Evolutionary conservation across 1,140 invertebrate species (phyloP), one percentile per base, ranked within the genome.

Genomic region (Ceratoteleas bidentatus): DNA sequence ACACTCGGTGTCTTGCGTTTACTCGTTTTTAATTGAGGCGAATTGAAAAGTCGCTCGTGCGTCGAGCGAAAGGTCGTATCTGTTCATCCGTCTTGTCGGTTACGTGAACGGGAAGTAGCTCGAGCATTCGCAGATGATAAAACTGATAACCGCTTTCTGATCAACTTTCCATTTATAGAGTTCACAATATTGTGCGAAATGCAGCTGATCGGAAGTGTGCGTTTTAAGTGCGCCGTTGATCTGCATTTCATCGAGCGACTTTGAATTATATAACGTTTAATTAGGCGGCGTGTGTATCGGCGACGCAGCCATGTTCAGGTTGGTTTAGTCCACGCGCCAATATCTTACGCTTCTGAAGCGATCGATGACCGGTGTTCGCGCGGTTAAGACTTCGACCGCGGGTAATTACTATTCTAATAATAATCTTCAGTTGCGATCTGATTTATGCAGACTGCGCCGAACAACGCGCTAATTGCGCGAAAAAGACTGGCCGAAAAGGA

Each of bases 341-440:
- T 65, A 65, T 60, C 66, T 72, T 58, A 52, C 54, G 32, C 11
- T 49, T 61, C 40, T 7, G 15, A n/a, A n/a, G 60, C 53, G 58
- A 78, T 78, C 66, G 66, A 78, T 72, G 66, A 78, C 53, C 61
- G 45, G 75, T 53, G 65, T 78, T 61, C 34, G 38, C 47, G 8
- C 65, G 33, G 36, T 14, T 57, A 47, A 56, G 40, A 77, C 40
- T 77, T 54, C 53, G 6, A 15, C 24, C 58, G 3, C 64, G 64
- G 64, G 58, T 65, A 77, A 77, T 77, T 77, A 77, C 57, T 56
- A 70, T 34, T 77, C 74, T 70, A 69, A 69, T 77, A 77, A 77
- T 77, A 77, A 77, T 69, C 60, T 70, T 77, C 56, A 2, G 14
- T 34, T 33, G 7, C 10, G 16, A 77, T 77, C 65, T 69, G 47